A percentile compares a stretch with the other conserved stretches of the same genome.
Evolutionary conservation across 1,140 invertebrate genomes (phyloP).

Genomic region (Pachypsylla venusta): DNA sequence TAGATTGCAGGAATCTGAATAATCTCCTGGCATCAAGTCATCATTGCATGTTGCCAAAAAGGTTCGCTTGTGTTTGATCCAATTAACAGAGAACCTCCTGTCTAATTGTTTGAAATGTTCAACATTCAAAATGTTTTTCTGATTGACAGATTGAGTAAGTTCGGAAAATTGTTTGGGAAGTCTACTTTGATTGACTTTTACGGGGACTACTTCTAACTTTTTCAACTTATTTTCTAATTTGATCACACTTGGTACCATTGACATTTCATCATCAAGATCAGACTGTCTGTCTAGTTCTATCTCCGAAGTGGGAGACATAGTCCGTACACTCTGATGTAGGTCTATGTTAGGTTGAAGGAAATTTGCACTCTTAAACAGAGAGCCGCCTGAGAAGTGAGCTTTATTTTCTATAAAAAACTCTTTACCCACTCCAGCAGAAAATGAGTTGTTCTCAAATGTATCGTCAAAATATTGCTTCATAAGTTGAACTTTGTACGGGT

Average conservation of each 20-base stretch:
- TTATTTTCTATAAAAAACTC: constrained; percentile 2
- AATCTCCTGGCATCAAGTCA: background rate
- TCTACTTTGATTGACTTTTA: background rate
- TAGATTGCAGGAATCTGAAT: background rate
- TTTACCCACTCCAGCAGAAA: constrained; percentile 22
- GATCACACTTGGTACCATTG: background rate
- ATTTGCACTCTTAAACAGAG: background rate
- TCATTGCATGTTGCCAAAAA: background rate
- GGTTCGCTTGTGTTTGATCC: background rate
- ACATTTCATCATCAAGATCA: background rate
- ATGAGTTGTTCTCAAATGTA: constrained; percentile 16
- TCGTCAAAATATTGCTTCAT: constrained; percentile 74
- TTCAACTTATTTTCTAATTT: background rate
- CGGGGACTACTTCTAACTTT: background rate
- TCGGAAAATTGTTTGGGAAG: background rate
- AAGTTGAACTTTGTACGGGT: constrained; percentile 53
- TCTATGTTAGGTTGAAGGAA: background rate
- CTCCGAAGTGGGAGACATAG: background rate
- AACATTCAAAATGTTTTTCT: constrained; percentile 4
- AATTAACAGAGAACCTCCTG: background rate
- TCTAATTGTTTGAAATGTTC: constrained; percentile 1
- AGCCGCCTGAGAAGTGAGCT: background rate
- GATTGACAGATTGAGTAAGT: background rate
- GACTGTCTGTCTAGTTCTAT: background rate
- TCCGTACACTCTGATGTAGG: background rate